These are phyloP conservation scores for Ormia ochracea DNA, from an alignment of 2,888 invertebrate genomes.

Conservation along the genomic window DNA sequence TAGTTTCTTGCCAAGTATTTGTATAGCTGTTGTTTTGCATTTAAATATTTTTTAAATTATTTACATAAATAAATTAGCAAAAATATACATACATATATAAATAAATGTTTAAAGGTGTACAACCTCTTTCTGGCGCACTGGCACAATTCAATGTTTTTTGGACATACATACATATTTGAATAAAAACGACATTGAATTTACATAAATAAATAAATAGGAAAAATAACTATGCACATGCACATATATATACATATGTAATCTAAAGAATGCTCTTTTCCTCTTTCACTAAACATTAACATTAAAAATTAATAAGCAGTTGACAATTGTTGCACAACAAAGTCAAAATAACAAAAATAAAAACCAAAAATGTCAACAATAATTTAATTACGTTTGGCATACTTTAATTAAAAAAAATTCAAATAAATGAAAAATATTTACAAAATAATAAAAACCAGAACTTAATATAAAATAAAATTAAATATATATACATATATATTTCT, in stretches of 20 bases:
- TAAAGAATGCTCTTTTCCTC: no score
- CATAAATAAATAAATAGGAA: conserved; percentile 14
- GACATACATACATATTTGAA: conserved; percentile 36
- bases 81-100: not conserved
- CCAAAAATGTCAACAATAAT: conserved; percentile 53
- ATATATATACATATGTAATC: not conserved
- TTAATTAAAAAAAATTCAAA: not conserved
- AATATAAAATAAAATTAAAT: no score
- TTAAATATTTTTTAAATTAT: conserved; percentile 14
- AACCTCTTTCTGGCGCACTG: conserved; percentile 74
- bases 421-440: not conserved
- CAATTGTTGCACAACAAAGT: not conserved
- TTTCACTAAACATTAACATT: not conserved
- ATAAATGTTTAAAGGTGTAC: conserved; percentile 66
- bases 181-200: conserved; percentile 37
- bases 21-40: not conserved
- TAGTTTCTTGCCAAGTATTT: conserved; percentile 24
- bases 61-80: conserved; percentile 14
- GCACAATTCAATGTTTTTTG: conserved; percentile 70
- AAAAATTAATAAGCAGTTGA: conserved; percentile 11
- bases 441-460: no score
- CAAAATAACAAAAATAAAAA: not conserved
- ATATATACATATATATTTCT: no score
- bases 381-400: conserved; percentile 24
- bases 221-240: not conserved